phyloP scores from a whole-genome alignment of 2,888 invertebrate species.

The Omphaloscelis lunosa region DNA sequence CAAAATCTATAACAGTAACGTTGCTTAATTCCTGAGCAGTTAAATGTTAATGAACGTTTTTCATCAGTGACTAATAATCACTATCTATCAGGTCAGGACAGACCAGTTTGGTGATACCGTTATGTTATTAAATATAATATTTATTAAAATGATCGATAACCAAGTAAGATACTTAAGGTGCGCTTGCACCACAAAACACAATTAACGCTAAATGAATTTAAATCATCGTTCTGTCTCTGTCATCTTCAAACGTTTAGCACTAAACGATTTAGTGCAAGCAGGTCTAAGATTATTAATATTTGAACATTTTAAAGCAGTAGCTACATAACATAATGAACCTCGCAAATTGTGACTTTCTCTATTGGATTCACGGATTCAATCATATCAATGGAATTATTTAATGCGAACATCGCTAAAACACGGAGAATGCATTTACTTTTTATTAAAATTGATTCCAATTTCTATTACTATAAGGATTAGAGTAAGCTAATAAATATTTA shows the following conservation, averaged over 20 bases:
- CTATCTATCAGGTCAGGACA: neutral
- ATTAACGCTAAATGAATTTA: neutral
- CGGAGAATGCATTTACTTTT: constrained; percentile 11
- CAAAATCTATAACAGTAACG: constrained; percentile 5
- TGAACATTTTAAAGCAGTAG: neutral
- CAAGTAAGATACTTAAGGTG: neutral
- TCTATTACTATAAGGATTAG: constrained; percentile 24
- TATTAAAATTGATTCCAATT: constrained; percentile 26
- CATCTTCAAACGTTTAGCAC: neutral
- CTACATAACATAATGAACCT: neutral
- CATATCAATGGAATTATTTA: neutral
- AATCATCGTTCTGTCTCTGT: neutral
- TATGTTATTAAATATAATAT: constrained; percentile 9
- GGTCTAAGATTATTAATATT: neutral
- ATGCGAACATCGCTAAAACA: neutral
- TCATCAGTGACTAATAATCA: constrained; percentile 8
- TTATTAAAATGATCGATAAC: constrained; percentile 3
- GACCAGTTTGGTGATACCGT: constrained; percentile 35
- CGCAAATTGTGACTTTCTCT: neutral
- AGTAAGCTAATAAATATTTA: constrained; percentile 44
- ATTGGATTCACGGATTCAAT: neutral
- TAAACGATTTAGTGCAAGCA: neutral
- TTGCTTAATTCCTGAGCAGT: neutral
- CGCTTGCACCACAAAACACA: neutral
- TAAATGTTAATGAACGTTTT: constrained; percentile 1